Percentiles rank a stretch among this genome's conserved stretches.
Evolutionary conservation across 2,888 invertebrate species (phyloP).

Genomic region (Gymnosoma rotundatum): DNA sequence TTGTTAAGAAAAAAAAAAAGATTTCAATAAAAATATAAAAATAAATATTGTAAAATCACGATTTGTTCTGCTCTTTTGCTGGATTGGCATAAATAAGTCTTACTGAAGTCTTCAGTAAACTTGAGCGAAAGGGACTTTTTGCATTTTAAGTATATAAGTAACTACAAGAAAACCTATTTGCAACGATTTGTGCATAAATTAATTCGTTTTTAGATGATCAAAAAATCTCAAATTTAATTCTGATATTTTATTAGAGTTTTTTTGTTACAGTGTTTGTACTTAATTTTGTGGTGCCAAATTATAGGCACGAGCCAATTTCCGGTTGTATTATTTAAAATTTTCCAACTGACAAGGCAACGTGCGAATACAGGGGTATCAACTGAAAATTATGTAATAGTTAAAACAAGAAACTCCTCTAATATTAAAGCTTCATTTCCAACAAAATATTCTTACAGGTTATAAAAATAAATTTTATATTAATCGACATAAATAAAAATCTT

Average conservation of each 20-base stretch:
- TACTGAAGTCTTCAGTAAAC: not conserved
- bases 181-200: constrained; percentile 50
- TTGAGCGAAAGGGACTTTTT: not conserved
- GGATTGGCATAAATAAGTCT: not conserved
- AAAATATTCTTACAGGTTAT: no score
- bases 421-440: no score
- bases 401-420: no score
- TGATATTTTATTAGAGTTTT: constrained; percentile 35
- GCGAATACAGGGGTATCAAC: no score
- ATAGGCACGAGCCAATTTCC: constrained; percentile 62
- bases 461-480: no score
- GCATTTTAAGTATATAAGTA: not conserved
- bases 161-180: not conserved
- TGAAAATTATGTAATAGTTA: no score
- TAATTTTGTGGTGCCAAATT: constrained; percentile 27
- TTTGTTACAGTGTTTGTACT: constrained; percentile 41
- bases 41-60: constrained; percentile 54
- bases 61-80: constrained; percentile 12
- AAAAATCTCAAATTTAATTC: not conserved
- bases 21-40: constrained; percentile 13
- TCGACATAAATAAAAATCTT: no score
- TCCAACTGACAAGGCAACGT: no score
- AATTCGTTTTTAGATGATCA: constrained; percentile 41
- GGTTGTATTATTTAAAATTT: not conserved
- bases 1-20: not conserved